Base-by-base conservation (phyloP, 2,888 invertebrate genomes). In the Melanophora roralis region DNA sequence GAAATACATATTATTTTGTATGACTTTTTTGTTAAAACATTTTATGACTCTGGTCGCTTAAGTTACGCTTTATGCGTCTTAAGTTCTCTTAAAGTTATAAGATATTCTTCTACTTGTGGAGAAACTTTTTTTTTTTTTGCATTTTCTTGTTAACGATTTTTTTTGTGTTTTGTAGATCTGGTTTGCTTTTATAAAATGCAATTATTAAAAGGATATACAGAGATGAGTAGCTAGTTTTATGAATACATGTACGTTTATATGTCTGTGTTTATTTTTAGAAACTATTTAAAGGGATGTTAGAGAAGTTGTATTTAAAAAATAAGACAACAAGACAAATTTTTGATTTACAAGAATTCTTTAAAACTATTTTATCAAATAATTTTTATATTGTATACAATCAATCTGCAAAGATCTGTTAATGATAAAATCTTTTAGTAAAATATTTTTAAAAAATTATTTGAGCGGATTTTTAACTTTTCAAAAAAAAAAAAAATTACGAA, bases 41-140 rank as follows among this genome's bases (percentile, higher is more conserved):
- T 75, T 79, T 79, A 79, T 75, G 79, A 79, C 51, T 79, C 71
- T 67, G 71, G 79, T 75, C 53, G 79, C 75, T 75, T 43, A 71
- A 71, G 71, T 71, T 71, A 75, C 79, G 71, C 79, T 79, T 79
- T 79, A 75, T 79, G 79, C 60, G 60, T 60, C 71, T 79, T 65
- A 71, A 71, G 75, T 71, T 79, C 23, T 43, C 27, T 40, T 60
- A 71, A 65, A 51, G 69, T 65, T 69, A 40, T 16, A 64, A 32
- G 38, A 12, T 27, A 9, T 43, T 75, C 47, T 19, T 32, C n/a
- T n/a, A 21, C 23, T 62, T 12, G 51, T 53, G n/a, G 23, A 27
- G 27, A 6, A 27, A 27, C 34, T 55, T 62, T 57, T 53, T 19
- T 14, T 51, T n/a, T 57, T 45, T 36, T 40, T 23, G 9, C 11